phyloP scores from a whole-genome alignment of 2,797 vertebrate genomes.

The Tragopan temminckii region DNA sequence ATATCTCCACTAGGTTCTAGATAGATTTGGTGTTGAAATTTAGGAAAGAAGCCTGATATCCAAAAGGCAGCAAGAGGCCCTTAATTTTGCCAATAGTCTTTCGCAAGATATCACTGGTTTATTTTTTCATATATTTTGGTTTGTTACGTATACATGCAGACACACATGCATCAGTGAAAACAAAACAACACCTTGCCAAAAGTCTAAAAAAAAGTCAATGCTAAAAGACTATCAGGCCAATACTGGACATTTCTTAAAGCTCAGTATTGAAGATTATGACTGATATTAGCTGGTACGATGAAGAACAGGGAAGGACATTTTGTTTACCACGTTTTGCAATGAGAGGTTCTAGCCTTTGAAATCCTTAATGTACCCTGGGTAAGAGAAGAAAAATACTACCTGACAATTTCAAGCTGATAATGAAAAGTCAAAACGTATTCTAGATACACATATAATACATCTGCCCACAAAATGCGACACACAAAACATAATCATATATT shows the following conservation, averaged over 20 bases:
- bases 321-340: neutral
- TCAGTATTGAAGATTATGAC: neutral
- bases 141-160: neutral
- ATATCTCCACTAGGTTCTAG: slow-evolving; percentile 14
- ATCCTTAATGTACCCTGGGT: neutral
- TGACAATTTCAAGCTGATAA: neutral
- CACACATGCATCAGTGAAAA: neutral
- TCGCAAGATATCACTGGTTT: neutral
- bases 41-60: neutral
- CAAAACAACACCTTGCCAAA: neutral
- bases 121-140: neutral
- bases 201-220: neutral
- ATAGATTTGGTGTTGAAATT: neutral
- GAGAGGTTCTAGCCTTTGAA: neutral
- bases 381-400: neutral
- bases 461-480: neutral
- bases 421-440: neutral
- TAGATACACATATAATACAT: neutral
- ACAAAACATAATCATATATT: neutral
- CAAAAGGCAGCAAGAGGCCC: neutral
- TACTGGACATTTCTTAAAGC: neutral
- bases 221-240: neutral
- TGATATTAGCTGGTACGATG: neutral
- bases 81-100: neutral
- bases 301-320: neutral